phyloP scores from a whole-genome alignment of 2,113 vertebrate genomes.

The Crotalus helleri region DNA sequence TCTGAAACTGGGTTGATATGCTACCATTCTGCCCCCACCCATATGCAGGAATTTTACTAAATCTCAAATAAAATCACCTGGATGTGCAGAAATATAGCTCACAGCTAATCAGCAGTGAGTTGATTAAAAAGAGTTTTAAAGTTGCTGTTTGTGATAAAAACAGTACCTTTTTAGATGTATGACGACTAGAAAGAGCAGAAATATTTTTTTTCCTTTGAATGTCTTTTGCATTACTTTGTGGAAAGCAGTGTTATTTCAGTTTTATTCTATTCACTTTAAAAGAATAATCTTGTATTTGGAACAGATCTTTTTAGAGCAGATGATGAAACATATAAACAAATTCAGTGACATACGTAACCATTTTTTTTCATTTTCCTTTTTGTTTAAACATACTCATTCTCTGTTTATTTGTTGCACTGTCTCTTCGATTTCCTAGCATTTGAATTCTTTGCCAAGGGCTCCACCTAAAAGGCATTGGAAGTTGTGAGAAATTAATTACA shows the following conservation, averaged over 20 bases:
- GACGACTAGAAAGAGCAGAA: neutral
- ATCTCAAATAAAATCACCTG: neutral
- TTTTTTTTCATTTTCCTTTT: neutral
- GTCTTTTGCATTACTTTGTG: neutral
- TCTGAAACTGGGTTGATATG: neutral
- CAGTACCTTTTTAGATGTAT: neutral
- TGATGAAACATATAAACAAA: neutral
- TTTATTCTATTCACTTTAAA: neutral
- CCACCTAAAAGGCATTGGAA: neutral
- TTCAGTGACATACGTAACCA: neutral
- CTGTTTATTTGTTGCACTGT: neutral
- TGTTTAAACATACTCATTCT: neutral
- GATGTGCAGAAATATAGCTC: neutral
- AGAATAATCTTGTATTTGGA: neutral
- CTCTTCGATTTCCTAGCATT: neutral
- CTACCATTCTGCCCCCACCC: neutral
- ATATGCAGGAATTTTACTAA: neutral
- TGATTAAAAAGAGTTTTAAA: neutral
- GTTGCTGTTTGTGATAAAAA: neutral
- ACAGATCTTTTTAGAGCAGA: neutral
- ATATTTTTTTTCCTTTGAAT: neutral
- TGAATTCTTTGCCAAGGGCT: neutral
- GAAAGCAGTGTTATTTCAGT: neutral
- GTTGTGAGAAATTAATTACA: neutral
- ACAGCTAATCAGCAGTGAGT: neutral